phyloP scores from a whole-genome alignment of 92 coral and sea anemone genomes.

The Diadumene lineata region DNA sequence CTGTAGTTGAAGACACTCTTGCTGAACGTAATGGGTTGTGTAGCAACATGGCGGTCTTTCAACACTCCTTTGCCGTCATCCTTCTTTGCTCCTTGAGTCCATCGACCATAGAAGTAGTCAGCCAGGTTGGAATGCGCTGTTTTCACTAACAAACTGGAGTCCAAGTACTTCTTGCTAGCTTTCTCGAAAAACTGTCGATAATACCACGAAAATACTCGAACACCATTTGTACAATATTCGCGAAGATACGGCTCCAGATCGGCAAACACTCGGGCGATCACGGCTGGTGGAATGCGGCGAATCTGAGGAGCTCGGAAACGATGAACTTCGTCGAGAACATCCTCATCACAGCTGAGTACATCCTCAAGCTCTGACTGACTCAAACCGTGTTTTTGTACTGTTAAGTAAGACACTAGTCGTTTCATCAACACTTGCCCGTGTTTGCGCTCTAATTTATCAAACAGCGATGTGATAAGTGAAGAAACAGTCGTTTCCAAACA shows the following conservation, averaged over 20 bases:
- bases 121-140: constrained; percentile 67
- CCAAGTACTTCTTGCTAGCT: constrained; percentile 78
- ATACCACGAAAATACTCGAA: constrained; percentile 79
- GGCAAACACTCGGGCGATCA: constrained; percentile 68
- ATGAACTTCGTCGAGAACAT: constrained; percentile 73
- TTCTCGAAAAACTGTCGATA: constrained; percentile 83
- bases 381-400: constrained; percentile 79
- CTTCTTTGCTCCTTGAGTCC: constrained; percentile 74
- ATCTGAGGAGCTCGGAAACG: constrained; percentile 73
- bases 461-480: constrained; percentile 59
- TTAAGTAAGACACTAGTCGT: constrained; percentile 69
- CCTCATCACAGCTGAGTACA: constrained; percentile 80
- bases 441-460: constrained; percentile 67
- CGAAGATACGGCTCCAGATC: constrained; percentile 76
- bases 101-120: constrained; percentile 78
- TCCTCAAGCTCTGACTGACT: constrained; percentile 90
- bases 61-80: constrained; percentile 67
- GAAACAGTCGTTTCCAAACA: constrained; percentile 50
- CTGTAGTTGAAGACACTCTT: constrained; percentile 60
- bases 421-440: constrained; percentile 72
- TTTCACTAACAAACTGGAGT: constrained; percentile 48
- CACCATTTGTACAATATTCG: constrained; percentile 72
- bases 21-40: constrained; percentile 69
- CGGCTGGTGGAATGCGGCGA: constrained; percentile 72
- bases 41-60: constrained; percentile 75